These are phyloP conservation scores for Cepphus grylle DNA, from an alignment of 2,113 vertebrate species.

Conservation along the genomic window DNA sequence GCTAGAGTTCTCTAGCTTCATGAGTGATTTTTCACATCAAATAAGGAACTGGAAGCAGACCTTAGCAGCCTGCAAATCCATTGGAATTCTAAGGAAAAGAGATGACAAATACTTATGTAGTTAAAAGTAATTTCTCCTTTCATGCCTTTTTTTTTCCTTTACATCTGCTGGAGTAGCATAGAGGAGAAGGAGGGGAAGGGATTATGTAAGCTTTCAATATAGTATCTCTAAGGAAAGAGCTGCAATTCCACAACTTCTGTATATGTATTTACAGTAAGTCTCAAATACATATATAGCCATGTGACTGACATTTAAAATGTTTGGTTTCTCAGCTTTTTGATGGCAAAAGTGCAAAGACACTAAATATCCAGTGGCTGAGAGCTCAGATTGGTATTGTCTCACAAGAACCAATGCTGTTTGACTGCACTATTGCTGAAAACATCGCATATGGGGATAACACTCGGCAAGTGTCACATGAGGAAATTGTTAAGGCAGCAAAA, in stretches of 20 bases:
- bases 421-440: slow-evolving; percentile 91
- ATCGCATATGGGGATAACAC: slow-evolving; percentile 94
- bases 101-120: neutral
- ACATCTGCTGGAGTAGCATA: neutral
- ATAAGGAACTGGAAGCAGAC: neutral
- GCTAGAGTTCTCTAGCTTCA: neutral
- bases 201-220: neutral
- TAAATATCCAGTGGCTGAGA: slow-evolving; percentile 82
- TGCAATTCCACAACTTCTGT: neutral
- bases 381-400: slow-evolving; percentile 92
- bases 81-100: neutral
- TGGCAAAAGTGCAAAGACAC: neutral
- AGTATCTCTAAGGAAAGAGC: neutral
- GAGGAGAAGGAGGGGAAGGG: neutral
- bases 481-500: slow-evolving; percentile 84
- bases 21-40: neutral
- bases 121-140: neutral
- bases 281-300: neutral
- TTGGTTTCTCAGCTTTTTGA: slow-evolving; percentile 46
- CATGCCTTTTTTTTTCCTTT: neutral
- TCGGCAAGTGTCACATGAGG: slow-evolving; percentile 75
- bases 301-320: neutral
- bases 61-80: neutral
- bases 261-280: neutral
- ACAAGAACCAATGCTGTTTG: slow-evolving; percentile 92